Evolutionary conservation across 2,113 vertebrate species (phyloP).

Genomic region (Acrocephalus kingi): DNA sequence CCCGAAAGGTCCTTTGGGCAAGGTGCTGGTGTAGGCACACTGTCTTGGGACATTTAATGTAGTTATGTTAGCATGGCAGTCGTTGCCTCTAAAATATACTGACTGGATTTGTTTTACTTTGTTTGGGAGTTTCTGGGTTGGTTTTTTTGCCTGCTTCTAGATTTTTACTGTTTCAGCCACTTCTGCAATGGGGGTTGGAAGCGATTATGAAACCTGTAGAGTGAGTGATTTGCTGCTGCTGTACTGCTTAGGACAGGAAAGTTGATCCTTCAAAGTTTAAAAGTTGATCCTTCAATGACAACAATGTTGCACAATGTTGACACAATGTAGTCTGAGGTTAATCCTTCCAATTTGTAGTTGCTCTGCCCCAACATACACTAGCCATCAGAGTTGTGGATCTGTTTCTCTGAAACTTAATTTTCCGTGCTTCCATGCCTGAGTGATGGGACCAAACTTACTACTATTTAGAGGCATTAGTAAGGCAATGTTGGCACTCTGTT

Average conservation of each 20-base stretch:
- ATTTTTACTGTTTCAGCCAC: background rate
- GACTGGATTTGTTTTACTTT: background rate
- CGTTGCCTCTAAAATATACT: background rate
- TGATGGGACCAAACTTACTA: background rate
- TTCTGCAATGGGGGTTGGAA: background rate
- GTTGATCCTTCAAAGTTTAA: background rate
- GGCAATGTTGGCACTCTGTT: fast-evolving
- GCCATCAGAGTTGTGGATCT: background rate
- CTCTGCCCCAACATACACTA: fast-evolving
- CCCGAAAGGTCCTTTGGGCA: background rate
- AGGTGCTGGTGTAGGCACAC: background rate
- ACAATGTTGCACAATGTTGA: background rate
- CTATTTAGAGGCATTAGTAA: background rate
- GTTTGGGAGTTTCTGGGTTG: background rate
- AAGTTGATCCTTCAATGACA: background rate
- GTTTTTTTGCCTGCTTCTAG: background rate
- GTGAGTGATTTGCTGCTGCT: background rate
- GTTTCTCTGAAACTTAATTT: background rate
- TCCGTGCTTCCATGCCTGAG: background rate
- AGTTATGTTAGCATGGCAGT: background rate
- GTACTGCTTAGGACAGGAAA: background rate
- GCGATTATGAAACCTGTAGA: background rate
- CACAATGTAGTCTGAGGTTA: background rate
- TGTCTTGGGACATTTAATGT: background rate
- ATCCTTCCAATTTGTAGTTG: background rate